Percentiles rank a stretch among this genome's conserved stretches.
phyloP scores from a whole-genome alignment of 2,797 vertebrate genomes.

The Carcharodon carcharias region DNA sequence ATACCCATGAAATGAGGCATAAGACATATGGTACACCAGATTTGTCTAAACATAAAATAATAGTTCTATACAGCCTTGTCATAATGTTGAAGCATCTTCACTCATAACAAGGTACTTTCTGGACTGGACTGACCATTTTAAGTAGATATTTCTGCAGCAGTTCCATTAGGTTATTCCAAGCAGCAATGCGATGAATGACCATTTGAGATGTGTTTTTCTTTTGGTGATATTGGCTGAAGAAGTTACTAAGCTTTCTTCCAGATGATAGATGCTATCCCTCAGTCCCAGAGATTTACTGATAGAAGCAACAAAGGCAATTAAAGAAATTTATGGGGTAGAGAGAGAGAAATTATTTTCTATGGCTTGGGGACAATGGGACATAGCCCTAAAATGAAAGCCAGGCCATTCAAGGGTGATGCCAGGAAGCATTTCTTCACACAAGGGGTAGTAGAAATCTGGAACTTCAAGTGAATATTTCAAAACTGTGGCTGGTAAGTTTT shows the following conservation, averaged over 20 bases:
- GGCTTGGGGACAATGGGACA: neutral
- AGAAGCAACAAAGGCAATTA: neutral
- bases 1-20: constrained; percentile 16
- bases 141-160: neutral
- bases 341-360: neutral
- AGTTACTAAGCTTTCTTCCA: neutral
- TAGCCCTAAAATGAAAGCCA: neutral
- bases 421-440: neutral
- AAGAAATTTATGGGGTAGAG: neutral
- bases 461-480: neutral
- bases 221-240: neutral
- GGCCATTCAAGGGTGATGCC: neutral
- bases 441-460: neutral
- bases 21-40: neutral
- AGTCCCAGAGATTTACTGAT: neutral
- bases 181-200: neutral
- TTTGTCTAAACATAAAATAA: neutral
- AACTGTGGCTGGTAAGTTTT: neutral
- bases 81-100: neutral
- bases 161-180: neutral
- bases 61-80: too few species aligned
- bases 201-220: neutral
- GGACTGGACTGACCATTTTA: neutral
- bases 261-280: neutral
- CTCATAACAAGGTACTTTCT: neutral